Evolutionary conservation across 2,797 vertebrate genomes (phyloP).

Genomic region (Oreonectes daqikongensis): DNA sequence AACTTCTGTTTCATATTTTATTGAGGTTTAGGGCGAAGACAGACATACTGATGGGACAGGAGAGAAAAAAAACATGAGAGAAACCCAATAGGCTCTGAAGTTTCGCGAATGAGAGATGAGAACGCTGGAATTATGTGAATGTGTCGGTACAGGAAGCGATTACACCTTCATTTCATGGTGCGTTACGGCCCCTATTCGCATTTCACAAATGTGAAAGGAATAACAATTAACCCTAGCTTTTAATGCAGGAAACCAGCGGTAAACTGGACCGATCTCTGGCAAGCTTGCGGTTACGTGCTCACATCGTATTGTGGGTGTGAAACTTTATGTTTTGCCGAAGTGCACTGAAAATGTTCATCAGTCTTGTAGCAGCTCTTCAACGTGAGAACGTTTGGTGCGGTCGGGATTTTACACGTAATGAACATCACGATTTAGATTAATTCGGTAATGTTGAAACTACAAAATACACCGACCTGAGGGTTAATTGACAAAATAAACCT

Average conservation of each 20-base stretch:
- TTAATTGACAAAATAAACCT: background rate
- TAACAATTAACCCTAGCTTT: conserved; percentile 51
- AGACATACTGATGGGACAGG: conserved; percentile 6
- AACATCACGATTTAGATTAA: background rate
- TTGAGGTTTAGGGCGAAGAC: conserved; percentile 3
- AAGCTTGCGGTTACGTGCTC: background rate
- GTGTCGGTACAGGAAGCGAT: conserved; percentile 33
- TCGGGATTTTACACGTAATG: background rate
- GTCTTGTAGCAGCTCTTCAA: background rate
- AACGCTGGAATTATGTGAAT: conserved; percentile 4
- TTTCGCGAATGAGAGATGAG: background rate
- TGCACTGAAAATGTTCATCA: background rate
- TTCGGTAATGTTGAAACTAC: background rate
- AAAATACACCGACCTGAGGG: background rate
- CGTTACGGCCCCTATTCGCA: conserved; percentile 61
- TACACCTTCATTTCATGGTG: conserved; percentile 67
- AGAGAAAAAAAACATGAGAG: conserved; percentile 7
- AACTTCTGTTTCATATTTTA: conserved; percentile 19
- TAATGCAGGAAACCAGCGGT: background rate
- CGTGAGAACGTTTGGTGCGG: background rate
- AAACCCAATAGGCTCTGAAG: background rate
- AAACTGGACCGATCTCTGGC: background rate
- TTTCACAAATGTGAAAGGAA: conserved; percentile 58
- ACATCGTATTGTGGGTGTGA: background rate
- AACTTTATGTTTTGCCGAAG: background rate